A percentile compares a stretch with the other conserved stretches of the same genome.
phyloP scores from a whole-genome alignment of 2,888 invertebrate genomes.

The Conops quadrifasciatus region DNA sequence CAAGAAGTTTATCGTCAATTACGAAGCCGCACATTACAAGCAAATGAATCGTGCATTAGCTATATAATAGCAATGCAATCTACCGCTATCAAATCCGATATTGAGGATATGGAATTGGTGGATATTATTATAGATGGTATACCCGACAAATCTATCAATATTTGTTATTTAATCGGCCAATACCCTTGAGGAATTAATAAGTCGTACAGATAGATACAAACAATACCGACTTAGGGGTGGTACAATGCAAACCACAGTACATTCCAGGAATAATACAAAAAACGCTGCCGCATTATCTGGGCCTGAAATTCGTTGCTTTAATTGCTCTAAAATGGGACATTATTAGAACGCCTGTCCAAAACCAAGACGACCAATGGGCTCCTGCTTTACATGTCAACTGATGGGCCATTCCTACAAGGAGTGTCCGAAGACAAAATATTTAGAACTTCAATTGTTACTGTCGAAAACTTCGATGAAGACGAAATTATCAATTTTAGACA shows the following conservation, averaged over 20 bases:
- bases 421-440: background rate
- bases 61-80: conserved; percentile 32
- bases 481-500: conserved; percentile 4
- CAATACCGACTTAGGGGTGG: background rate
- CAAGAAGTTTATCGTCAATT: conserved; percentile 35
- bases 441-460: background rate
- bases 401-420: conserved; percentile 14
- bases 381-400: conserved; percentile 21
- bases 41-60: conserved; percentile 30
- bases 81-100: conserved; percentile 21
- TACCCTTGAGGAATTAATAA: background rate
- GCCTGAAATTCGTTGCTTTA: conserved; percentile 7
- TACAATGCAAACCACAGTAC: no score
- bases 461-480: background rate
- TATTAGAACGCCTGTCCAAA: conserved; percentile 15
- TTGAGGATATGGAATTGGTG: conserved; percentile 20
- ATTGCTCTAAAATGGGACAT: conserved; percentile 25
- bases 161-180: background rate
- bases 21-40: background rate
- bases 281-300: background rate
- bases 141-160: conserved; percentile 29
- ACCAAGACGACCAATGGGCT: conserved; percentile 10
- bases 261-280: background rate
- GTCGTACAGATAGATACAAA: background rate
- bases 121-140: conserved; percentile 33